Percentiles rank a stretch among this genome's conserved stretches.
These are phyloP conservation scores for Odontomyia ornata DNA, from an alignment of 2,888 invertebrate species.

Conservation along the genomic window DNA sequence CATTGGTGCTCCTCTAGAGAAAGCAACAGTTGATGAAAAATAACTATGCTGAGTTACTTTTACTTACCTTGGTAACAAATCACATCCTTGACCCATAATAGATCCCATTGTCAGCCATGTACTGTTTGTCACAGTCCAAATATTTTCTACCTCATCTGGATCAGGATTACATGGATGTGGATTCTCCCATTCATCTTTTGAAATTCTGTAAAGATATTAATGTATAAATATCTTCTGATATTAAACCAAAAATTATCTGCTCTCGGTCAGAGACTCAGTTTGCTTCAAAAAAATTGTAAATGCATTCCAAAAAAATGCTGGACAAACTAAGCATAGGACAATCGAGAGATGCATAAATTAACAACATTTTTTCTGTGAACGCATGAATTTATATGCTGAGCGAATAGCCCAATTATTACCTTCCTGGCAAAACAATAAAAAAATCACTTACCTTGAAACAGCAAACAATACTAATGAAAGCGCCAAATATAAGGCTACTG, in stretches of 20 bases:
- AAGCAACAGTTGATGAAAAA: neutral
- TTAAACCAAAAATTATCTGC: too few species aligned
- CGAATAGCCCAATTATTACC: too few species aligned
- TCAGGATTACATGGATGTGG: slow-evolving; percentile 90
- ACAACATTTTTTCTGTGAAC: too few species aligned
- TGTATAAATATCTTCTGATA: neutral
- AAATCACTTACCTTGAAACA: slow-evolving; percentile 70
- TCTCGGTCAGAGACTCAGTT: too few species aligned
- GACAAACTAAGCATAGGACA: too few species aligned
- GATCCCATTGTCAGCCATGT: slow-evolving; percentile 96
- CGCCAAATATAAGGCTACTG: slow-evolving; percentile 81
- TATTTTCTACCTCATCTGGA: slow-evolving; percentile 88
- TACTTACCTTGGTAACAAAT: slow-evolving; percentile 84
- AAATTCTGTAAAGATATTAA: slow-evolving; percentile 69
- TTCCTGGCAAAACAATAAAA: slow-evolving; percentile 6
- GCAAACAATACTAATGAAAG: slow-evolving; percentile 81
- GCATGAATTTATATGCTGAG: too few species aligned
- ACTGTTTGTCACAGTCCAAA: slow-evolving; percentile 86
- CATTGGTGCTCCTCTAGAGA: slow-evolving; percentile 76
- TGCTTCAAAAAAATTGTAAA: too few species aligned
- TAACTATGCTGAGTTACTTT: neutral
- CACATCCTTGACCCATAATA: slow-evolving; percentile 92
- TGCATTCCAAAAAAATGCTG: too few species aligned
- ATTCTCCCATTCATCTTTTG: slow-evolving; percentile 93
- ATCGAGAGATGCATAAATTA: too few species aligned